phyloP scores from a whole-genome alignment of 2,797 vertebrate species.

The Sebastes trivittatus region DNA sequence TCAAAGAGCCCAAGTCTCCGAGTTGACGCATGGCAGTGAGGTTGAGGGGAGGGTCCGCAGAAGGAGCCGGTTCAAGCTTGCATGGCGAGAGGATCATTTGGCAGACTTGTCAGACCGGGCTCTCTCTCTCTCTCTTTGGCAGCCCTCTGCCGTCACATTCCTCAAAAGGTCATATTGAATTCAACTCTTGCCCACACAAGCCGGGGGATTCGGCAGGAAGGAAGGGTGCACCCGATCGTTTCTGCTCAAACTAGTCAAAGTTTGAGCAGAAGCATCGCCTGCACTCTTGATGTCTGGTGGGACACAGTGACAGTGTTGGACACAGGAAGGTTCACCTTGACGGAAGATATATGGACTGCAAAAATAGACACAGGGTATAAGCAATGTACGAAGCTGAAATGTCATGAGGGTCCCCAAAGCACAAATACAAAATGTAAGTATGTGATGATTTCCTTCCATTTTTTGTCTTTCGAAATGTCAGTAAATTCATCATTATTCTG shows the following conservation, averaged over 20 bases:
- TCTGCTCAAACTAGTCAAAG: background rate
- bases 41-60: slow-evolving; percentile 18
- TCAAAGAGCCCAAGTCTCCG: background rate
- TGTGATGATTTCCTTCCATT: background rate
- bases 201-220: background rate
- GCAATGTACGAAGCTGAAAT: background rate
- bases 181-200: slow-evolving; percentile 30
- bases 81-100: slow-evolving; percentile 30
- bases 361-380: background rate
- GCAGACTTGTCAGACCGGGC: slow-evolving; percentile 26
- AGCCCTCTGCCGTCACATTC: slow-evolving; percentile 43
- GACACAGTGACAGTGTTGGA: slow-evolving; percentile 15
- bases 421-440: background rate
- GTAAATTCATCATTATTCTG: background rate
- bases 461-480: background rate
- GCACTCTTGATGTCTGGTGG: background rate
- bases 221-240: background rate
- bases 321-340: background rate
- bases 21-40: slow-evolving; percentile 18
- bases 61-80: slow-evolving; percentile 5
- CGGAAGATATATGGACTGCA: background rate
- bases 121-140: slow-evolving; percentile 17
- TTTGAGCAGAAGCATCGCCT: slow-evolving; percentile 13
- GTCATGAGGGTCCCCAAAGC: background rate
- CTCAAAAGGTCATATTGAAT: slow-evolving; percentile 45